phyloP scores from a whole-genome alignment of 2,113 vertebrate species.

The Sula dactylatra region DNA sequence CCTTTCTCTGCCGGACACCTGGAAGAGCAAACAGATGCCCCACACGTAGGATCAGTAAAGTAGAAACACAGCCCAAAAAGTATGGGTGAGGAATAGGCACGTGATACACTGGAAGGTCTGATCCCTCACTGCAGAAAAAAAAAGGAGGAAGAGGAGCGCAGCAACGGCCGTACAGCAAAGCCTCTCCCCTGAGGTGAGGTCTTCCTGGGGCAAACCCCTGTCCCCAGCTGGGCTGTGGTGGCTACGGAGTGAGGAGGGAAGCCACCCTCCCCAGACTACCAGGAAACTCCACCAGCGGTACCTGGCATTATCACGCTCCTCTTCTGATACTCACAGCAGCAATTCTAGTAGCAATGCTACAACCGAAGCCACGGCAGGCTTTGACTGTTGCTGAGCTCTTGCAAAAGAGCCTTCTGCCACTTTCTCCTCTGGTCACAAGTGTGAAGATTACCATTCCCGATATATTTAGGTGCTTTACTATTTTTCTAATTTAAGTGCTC shows the following conservation, averaged over 20 bases:
- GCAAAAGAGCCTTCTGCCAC: background rate
- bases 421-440: background rate
- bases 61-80: background rate
- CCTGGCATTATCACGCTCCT: background rate
- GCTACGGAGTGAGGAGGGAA: background rate
- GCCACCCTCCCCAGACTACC: background rate
- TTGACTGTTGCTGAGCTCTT: background rate
- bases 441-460: background rate
- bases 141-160: background rate
- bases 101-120: background rate
- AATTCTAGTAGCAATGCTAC: background rate
- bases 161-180: background rate
- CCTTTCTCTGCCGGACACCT: background rate
- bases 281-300: background rate
- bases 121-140: background rate
- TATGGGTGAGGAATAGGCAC: background rate
- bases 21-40: background rate
- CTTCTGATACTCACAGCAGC: background rate
- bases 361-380: background rate
- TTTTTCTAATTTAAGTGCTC: background rate
- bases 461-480: background rate
- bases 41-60: background rate
- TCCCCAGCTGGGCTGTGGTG: background rate
- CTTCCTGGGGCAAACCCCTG: background rate
- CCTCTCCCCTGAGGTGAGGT: background rate